Percentiles rank a stretch among this genome's conserved stretches.
Conservation (phyloP, 2,888 invertebrate species). For the Lithophane leautieri region DNA sequence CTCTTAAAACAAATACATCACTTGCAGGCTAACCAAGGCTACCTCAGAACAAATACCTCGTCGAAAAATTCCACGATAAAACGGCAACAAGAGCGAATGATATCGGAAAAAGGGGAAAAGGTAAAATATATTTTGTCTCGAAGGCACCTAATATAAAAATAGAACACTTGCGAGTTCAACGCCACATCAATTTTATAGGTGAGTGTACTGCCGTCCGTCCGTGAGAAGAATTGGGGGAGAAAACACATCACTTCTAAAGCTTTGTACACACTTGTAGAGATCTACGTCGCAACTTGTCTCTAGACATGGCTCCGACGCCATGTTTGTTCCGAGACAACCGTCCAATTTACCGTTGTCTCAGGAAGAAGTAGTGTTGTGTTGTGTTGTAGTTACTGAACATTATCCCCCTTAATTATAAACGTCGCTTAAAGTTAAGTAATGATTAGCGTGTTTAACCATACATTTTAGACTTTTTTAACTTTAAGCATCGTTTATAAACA, state of each 20-base stretch:
- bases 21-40: background rate
- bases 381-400: background rate
- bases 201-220: background rate
- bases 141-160: conserved; percentile 37
- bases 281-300: background rate
- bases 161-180: conserved; percentile 43
- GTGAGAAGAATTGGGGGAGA: conserved; percentile 17
- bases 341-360: background rate
- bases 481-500: background rate
- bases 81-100: background rate
- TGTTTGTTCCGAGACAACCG: background rate
- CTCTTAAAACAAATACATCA: conserved; percentile 31
- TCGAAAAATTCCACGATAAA: conserved; percentile 12
- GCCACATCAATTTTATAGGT: conserved; percentile 36
- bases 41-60: conserved; percentile 1
- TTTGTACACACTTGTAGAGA: conserved; percentile 6
- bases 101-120: conserved; percentile 13
- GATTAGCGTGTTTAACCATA: background rate
- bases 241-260: conserved; percentile 32
- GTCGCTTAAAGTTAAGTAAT: background rate
- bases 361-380: background rate
- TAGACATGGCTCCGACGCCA: background rate
- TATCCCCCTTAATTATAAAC: background rate
- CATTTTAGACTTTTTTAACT: background rate
- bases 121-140: conserved; percentile 6